Evolutionary conservation across 2,113 vertebrate species (phyloP), one percentile per base, ranked within the genome.

Genomic region (Seriola dumerili): DNA sequence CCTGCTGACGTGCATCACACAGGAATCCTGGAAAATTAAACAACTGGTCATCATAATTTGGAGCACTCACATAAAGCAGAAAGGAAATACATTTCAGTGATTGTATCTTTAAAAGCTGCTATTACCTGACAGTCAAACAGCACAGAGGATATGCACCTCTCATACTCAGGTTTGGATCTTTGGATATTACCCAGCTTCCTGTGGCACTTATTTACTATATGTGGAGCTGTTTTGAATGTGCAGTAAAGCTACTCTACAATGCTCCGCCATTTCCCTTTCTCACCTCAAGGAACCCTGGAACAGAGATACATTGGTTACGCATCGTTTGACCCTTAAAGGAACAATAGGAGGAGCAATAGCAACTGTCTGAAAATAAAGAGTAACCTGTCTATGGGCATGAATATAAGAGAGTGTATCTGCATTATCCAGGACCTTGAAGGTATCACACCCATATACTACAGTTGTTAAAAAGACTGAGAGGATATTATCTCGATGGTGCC

Each of bases 371-470:
- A 76, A 73, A 77, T 74, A 85, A 76, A 70, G 40, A 68, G 42
- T 19, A 77, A 46, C 64, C 52, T 52, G 63, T 57, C 57, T 52
- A 25, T 29, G 40, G 23, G 36, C 23, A 36, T 58, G 71, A 72
- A 55, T 58, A 67, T 40, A 38, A 74, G 65, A 21, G 46, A 70
- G 61, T 58, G 21, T 44, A 8, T 85, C 42, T 77, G 74, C 58
- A 69, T 83, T 72, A 69, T 54, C 67, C 36, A 42, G 69, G 80
- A 84, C 83, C 83, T 85, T 85, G 71, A 84, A 82, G 63, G 65
- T 57, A 74, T 87, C 72, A 44, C 78, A 65, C 46, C 34, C 76
- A 57, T 72, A 54, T 52, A 64, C 64, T 29, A 29, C 55, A 23
- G 70, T 61, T 85, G 68, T 86, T 80, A 81, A 59, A 78, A 80